These are phyloP conservation scores for Spatula clypeata DNA, from an alignment of 2,797 vertebrate genomes.

Conservation along the genomic window DNA sequence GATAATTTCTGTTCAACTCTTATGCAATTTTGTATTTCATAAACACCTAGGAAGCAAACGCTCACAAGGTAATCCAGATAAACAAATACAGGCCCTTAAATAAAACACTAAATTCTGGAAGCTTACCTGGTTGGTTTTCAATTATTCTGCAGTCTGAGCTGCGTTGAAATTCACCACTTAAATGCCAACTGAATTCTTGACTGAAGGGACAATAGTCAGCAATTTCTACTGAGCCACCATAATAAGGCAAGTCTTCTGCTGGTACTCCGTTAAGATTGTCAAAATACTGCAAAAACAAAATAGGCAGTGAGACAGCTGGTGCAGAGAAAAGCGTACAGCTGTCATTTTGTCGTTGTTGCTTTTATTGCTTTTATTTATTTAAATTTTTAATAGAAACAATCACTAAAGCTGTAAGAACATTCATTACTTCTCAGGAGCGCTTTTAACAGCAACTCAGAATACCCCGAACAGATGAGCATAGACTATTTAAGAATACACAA, in stretches of 20 bases:
- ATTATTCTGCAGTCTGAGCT: conserved; percentile 93
- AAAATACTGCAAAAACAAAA: conserved; percentile 89
- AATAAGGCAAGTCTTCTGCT: conserved; percentile 87
- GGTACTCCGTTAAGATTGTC: conserved; percentile 90
- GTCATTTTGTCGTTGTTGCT: no score
- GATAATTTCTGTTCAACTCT: not conserved
- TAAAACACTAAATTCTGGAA: not conserved
- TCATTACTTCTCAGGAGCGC: not conserved
- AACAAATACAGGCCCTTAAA: not conserved
- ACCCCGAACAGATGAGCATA: not conserved
- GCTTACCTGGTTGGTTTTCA: conserved; percentile 95
- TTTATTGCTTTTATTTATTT: not conserved
- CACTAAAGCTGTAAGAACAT: not conserved
- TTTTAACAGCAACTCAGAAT: not conserved
- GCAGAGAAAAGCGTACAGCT: not conserved
- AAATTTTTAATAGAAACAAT: not conserved
- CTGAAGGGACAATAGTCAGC: conserved; percentile 98
- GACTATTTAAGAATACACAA: not conserved
- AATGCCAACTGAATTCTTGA: conserved; percentile 98
- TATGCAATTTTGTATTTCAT: not conserved
- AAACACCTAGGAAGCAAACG: not conserved
- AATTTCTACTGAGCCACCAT: conserved; percentile 96
- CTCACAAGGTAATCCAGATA: not conserved
- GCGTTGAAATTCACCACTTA: conserved; percentile 95
- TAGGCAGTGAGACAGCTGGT: not conserved